A percentile compares a stretch with the other conserved stretches of the same genome.
phyloP scores from a whole-genome alignment of 1,140 invertebrate species.

The Macrocentrus cingulum region DNA sequence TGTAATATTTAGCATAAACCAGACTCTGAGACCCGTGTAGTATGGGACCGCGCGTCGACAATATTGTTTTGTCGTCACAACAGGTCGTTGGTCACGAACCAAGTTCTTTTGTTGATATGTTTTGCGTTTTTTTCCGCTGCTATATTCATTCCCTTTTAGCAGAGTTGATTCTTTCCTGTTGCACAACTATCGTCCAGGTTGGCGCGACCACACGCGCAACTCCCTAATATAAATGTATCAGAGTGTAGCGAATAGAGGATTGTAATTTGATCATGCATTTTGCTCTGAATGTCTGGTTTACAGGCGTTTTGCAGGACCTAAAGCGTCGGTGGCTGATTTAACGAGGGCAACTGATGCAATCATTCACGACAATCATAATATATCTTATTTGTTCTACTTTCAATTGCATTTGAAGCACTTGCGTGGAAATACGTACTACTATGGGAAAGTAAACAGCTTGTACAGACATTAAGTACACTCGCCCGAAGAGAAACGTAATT shows the following conservation, averaged over 20 bases:
- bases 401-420: slow-evolving; percentile 3
- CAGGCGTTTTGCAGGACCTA: slow-evolving; percentile 2
- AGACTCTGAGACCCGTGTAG: background rate
- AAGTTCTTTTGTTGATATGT: slow-evolving; percentile 13
- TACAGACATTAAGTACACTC: background rate
- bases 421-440: background rate
- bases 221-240: slow-evolving; percentile 14
- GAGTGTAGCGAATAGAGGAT: background rate
- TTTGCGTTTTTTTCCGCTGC: slow-evolving; percentile 2
- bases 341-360: background rate
- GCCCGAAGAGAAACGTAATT: slow-evolving; percentile 18
- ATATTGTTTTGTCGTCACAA: slow-evolving; percentile 47
- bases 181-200: slow-evolving; percentile 2
- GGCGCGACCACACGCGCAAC: background rate
- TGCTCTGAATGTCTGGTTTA: slow-evolving; percentile 8
- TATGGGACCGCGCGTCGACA: slow-evolving; percentile 30
- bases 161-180: slow-evolving; percentile 1
- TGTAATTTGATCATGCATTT: slow-evolving; percentile 9
- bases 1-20: slow-evolving; percentile 31
- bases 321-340: slow-evolving; percentile 13
- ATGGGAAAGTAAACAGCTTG: slow-evolving; percentile 16
- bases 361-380: background rate
- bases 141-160: slow-evolving; percentile 3
- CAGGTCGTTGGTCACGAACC: slow-evolving; percentile 39
- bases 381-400: background rate